phyloP scores from a whole-genome alignment of 35 echinoderm and acorn worm species.

The Patiria miniata region DNA sequence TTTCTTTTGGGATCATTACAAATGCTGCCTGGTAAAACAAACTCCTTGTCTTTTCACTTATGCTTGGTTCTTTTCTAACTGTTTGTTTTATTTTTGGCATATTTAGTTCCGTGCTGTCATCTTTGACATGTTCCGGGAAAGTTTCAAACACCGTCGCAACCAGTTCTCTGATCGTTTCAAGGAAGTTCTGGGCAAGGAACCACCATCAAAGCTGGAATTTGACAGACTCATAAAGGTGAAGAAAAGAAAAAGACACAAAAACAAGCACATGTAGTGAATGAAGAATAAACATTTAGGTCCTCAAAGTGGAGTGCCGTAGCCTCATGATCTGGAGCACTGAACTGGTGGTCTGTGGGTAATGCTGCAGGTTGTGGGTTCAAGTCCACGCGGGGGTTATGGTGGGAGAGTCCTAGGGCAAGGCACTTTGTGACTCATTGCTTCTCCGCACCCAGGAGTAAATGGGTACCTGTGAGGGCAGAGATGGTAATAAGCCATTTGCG shows the following conservation, averaged over 20 bases:
- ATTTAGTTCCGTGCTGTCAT: constrained; percentile 72
- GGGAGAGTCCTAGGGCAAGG: no score
- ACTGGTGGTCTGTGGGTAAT: no score
- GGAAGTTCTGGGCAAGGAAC: constrained; percentile 66
- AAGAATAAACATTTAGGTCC: not conserved
- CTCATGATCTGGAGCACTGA: not conserved
- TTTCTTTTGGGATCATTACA: no score
- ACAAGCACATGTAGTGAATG: not conserved
- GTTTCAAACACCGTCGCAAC: constrained; percentile 63
- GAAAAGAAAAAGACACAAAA: no score
- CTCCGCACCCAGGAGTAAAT: no score
- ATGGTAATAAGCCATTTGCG: no score
- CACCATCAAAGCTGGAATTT: constrained; percentile 57
- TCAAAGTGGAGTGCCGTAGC: not conserved
- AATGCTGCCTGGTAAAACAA: no score
- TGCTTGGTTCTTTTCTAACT: not conserved
- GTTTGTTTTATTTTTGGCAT: not conserved
- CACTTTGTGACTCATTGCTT: no score
- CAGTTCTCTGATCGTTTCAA: constrained; percentile 65
- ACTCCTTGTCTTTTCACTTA: not conserved
- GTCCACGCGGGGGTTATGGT: no score
- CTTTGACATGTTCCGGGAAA: constrained; percentile 58
- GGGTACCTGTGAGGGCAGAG: no score
- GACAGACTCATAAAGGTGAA: constrained; percentile 81
- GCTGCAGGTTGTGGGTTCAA: no score